Evolutionary conservation across 2,113 vertebrate genomes (phyloP).

Genomic region (Prinia subflava): DNA sequence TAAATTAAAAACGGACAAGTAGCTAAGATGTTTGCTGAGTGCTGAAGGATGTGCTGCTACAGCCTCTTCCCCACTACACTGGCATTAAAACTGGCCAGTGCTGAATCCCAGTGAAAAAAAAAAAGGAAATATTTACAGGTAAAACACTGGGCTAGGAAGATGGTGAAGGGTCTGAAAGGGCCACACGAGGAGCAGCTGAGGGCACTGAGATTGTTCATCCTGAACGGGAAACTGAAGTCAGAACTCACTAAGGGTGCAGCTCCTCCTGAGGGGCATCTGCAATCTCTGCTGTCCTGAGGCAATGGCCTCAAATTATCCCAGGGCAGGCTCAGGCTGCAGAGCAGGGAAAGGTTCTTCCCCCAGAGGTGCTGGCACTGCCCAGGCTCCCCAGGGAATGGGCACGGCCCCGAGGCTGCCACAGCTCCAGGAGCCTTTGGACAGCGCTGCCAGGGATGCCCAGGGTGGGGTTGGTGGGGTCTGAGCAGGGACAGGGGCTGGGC

Average conservation of each 20-base stretch:
- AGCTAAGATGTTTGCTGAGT: background rate
- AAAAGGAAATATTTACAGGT: background rate
- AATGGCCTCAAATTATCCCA: background rate
- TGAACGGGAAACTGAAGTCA: background rate
- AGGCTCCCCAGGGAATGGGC: background rate
- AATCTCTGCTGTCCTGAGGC: background rate
- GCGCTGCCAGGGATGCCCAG: background rate
- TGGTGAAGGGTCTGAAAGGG: background rate
- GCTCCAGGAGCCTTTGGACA: background rate
- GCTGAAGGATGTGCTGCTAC: background rate
- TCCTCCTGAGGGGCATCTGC: background rate
- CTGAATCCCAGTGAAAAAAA: background rate
- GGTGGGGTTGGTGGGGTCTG: background rate
- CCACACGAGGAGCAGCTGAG: background rate
- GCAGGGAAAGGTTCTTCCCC: background rate
- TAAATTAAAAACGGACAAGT: background rate
- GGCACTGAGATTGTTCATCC: background rate
- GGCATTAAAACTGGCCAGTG: background rate
- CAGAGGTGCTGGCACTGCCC: background rate
- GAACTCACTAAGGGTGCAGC: background rate
- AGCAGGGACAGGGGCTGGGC: rapidly evolving
- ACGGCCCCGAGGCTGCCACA: background rate
- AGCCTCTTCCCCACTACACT: background rate
- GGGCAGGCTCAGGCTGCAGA: background rate
- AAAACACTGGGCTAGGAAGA: background rate